These are phyloP conservation scores for Prunella strophiata DNA, from an alignment of 2,797 vertebrate genomes.

Conservation along the genomic window DNA sequence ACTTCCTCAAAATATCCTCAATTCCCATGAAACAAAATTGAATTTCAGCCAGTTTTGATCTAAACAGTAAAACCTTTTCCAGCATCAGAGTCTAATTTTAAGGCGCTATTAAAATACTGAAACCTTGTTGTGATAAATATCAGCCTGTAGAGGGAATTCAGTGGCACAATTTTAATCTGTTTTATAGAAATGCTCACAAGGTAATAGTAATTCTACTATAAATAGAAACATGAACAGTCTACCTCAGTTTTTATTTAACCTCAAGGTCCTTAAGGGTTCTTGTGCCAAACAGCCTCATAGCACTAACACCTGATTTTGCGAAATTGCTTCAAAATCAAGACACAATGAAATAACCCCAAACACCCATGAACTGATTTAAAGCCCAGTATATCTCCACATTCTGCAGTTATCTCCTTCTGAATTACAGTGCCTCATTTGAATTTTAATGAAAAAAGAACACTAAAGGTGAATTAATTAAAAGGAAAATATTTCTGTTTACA, in stretches of 20 bases:
- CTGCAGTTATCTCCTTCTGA: neutral
- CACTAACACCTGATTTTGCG: neutral
- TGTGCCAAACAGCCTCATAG: neutral
- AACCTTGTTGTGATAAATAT: conserved; percentile 38
- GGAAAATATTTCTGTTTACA: neutral
- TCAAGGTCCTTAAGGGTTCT: neutral
- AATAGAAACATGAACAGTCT: neutral
- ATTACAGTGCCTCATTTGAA: neutral
- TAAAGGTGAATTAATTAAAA: neutral
- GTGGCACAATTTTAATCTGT: conserved; percentile 27
- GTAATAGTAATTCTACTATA: neutral
- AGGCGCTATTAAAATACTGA: conserved; percentile 11
- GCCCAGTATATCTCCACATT: neutral
- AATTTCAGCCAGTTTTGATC: conserved; percentile 16
- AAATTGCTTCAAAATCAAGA: conserved; percentile 12
- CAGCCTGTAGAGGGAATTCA: neutral
- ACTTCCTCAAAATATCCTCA: neutral
- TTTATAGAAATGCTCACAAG: neutral
- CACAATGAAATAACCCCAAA: neutral
- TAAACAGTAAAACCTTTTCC: conserved; percentile 15
- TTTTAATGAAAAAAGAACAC: neutral
- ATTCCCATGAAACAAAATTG: conserved; percentile 1
- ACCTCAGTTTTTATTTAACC: conserved; percentile 31
- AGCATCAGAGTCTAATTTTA: conserved; percentile 2
- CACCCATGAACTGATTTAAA: neutral